Evolutionary conservation across 2,888 invertebrate genomes (phyloP).

Genomic region (Amphipyra tragopoginis): DNA sequence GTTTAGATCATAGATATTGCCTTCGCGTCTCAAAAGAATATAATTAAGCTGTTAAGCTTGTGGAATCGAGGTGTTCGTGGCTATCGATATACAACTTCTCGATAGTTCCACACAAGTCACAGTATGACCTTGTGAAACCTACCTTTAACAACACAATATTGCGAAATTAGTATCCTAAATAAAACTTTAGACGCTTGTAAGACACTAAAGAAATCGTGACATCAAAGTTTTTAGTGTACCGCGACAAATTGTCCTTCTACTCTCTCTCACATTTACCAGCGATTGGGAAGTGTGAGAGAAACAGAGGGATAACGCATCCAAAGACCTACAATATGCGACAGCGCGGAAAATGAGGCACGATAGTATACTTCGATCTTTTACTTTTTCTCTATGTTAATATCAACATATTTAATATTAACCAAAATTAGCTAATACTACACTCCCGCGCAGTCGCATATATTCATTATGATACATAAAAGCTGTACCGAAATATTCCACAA

Average conservation of each 20-base stretch:
- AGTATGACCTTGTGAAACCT: conserved; percentile 36
- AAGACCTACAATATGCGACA: conserved; percentile 7
- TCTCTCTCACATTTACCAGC: conserved; percentile 21
- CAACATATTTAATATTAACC: no score
- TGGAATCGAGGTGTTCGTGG: conserved; percentile 26
- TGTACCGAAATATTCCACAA: neutral
- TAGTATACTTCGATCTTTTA: neutral
- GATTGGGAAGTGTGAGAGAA: conserved; percentile 13
- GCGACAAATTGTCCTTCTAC: conserved; percentile 2
- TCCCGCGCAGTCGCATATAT: neutral
- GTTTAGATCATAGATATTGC: conserved; percentile 32
- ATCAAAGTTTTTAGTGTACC: conserved; percentile 10
- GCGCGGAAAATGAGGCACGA: conserved; percentile 6
- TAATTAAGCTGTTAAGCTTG: conserved; percentile 33
- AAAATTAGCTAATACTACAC: neutral
- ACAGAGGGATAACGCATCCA: conserved; percentile 4
- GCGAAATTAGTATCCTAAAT: conserved; percentile 28
- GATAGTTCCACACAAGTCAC: conserved; percentile 40
- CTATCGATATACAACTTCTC: conserved; percentile 19
- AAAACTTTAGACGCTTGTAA: conserved; percentile 26
- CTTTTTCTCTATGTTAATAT: no score
- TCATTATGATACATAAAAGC: neutral
- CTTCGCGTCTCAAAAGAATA: conserved; percentile 28
- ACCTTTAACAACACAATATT: conserved; percentile 44
- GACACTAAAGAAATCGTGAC: conserved; percentile 33